phyloP scores from a whole-genome alignment of 1,140 invertebrate genomes.

The Trichonephila clavipes region DNA sequence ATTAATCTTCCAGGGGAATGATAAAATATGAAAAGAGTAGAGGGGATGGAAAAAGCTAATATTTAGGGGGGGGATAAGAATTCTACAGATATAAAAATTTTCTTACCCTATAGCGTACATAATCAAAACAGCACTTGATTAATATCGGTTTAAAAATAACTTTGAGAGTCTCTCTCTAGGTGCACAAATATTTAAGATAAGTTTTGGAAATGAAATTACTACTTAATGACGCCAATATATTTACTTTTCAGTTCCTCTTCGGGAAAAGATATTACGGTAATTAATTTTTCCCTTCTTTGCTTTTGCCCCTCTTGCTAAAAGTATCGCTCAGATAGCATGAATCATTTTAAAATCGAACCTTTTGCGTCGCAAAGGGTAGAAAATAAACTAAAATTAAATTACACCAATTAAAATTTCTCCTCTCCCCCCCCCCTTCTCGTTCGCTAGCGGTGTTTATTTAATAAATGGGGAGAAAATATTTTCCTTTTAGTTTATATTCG shows the following conservation, averaged over 20 bases:
- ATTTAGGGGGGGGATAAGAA: not conserved
- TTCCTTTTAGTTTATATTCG: not conserved
- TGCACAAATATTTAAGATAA: slow-evolving; percentile 73
- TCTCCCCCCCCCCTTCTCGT: not conserved
- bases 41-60: not conserved
- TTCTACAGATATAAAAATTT: not conserved
- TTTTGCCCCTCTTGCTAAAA: not conserved
- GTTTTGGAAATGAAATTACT: slow-evolving; percentile 62
- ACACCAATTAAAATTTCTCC: slow-evolving; percentile 69
- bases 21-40: not conserved
- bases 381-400: slow-evolving; percentile 75
- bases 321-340: slow-evolving; percentile 55
- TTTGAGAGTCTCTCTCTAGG: not conserved
- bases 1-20: slow-evolving; percentile 39
- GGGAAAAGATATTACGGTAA: slow-evolving; percentile 59
- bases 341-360: slow-evolving; percentile 63
- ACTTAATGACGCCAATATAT: slow-evolving; percentile 63
- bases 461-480: slow-evolving; percentile 59
- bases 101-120: not conserved
- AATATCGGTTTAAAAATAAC: slow-evolving; percentile 67
- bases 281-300: slow-evolving; percentile 55
- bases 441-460: slow-evolving; percentile 65
- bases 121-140: slow-evolving; percentile 67
- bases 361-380: not conserved
- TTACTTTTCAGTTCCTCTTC: slow-evolving; percentile 20